phyloP scores from a whole-genome alignment of 1,140 invertebrate species.

The Chironomus tepperi region DNA sequence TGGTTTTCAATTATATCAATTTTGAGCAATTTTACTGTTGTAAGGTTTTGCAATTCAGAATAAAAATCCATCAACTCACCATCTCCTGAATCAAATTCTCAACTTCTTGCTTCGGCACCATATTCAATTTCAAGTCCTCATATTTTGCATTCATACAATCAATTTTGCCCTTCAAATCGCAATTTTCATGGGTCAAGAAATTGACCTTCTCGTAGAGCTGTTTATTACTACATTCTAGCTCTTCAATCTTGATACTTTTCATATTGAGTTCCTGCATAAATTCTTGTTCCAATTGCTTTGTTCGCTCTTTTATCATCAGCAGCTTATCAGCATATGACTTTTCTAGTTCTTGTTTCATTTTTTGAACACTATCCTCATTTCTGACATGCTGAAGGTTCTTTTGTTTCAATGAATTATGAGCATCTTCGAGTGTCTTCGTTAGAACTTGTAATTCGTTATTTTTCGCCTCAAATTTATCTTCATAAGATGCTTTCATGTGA shows the following conservation, averaged over 20 bases:
- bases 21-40: too few species aligned
- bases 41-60: too few species aligned
- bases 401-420: constrained; percentile 18
- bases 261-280: constrained; percentile 15
- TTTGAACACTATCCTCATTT: neutral
- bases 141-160: neutral
- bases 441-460: neutral
- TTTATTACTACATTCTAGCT: constrained; percentile 17
- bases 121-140: neutral
- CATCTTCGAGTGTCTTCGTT: constrained; percentile 19
- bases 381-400: neutral
- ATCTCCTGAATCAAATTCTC: constrained; percentile 4
- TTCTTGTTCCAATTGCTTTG: neutral
- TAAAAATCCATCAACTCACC: neutral
- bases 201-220: too few species aligned
- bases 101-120: constrained; percentile 22
- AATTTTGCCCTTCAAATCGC: neutral
- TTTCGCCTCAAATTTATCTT: neutral
- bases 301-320: neutral
- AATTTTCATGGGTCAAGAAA: constrained; percentile 22
- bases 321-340: constrained; percentile 2
- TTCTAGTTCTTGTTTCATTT: constrained; percentile 20
- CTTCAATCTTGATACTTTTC: constrained; percentile 6
- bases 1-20: too few species aligned
- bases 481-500: neutral